Base-by-base conservation (phyloP, 2,888 invertebrate genomes). In the Deladenus siricidicola region DNA sequence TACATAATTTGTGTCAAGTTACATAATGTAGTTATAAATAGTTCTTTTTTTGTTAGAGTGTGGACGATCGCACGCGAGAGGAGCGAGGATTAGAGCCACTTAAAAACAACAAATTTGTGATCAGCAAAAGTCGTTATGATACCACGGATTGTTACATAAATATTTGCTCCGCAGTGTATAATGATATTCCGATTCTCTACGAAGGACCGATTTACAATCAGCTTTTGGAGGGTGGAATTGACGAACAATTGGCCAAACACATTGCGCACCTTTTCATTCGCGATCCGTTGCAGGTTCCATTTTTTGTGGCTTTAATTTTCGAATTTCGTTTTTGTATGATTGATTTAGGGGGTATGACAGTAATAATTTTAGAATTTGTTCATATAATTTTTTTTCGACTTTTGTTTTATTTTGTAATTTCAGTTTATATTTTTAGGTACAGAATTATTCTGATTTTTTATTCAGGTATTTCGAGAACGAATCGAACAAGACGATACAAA, bases 231-330 rank as follows among this genome's bases (percentile, higher is more conserved):
- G 89, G 88, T 77, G 90, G 88, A 70, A 90, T 98, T 73, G 96
- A 98, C 83, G 88, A 88, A 79, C 84, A 90, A 63, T 83, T 99
- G 69, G 90, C 96, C 2, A 86, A 90, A 80, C 98, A 99, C 80
- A 86, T 99, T 63, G 93, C 98, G 17, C 98, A 99, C 82, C 85
- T 99, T 67, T 99, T 99, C 81, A 94, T 99, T 67, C 85, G 98
- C 58, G 98, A 99, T 82, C 88, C 93, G 0, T 88, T 98, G 3
- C 91, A 92, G 3, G 74, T 72, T 17, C n/a, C n/a, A 17, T 56
- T 19, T 53, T 21, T 17, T 30, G 39, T 57, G n/a, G n/a, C n/a
- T n/a, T n/a, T n/a, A n/a, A n/a, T n/a, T n/a, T n/a, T n/a, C n/a
- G n/a, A 10, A 53, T 23, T 39, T 53, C 19, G 23, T 47, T n/a